Base-by-base conservation (phyloP, 2,113 vertebrate species). In the Pomatorhinus ruficollis region DNA sequence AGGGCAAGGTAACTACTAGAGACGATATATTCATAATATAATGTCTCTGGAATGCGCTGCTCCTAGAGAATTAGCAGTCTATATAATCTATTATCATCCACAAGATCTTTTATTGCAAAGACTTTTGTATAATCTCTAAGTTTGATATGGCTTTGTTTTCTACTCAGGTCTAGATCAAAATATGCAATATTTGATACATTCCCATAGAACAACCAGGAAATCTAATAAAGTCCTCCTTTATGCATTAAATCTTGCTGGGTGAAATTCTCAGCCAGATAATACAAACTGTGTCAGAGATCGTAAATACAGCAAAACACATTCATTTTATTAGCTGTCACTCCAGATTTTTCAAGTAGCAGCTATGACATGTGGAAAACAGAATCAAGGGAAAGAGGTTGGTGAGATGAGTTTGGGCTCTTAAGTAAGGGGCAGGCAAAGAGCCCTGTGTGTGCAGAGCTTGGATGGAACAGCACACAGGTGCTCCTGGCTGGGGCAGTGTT, bases 361-460 rank as follows among this genome's bases (percentile, higher is more conserved):
- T 75, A 68, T 12, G 60, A 22, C 6, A 33, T 11, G 10, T 63
- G 20, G 66, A 79, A 70, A 90, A 69, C 22, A 9, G 33, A 53
- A 53, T 4, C 9, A 37, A 71, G 13, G 8, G 12, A 35, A 79
- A 74, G 30, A 77, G 3, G 5, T 13, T n/a, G 28, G 27, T 74
- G 50, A 25, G 20, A 53, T 13, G 19, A 72, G 18, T 68, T 35
- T 39, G 25, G 4, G 10, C 21, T 82, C 35, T 30, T 60, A 12
- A 15, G 10, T 1, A 85, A 20, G 20, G 5, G 39, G 1, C 45
- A 56, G 31, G 12, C 7, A 63, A 70, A 45, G 21, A 88, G 9
- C 16, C 0, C 0, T 37, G 14, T 28, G 22, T 18, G 6, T 4
- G 3, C 16, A 59, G 35, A 54, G 33, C 3, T 30, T 5, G 54